Conservation (phyloP, 2,888 invertebrate genomes). For the Ellobium chinense region DNA sequence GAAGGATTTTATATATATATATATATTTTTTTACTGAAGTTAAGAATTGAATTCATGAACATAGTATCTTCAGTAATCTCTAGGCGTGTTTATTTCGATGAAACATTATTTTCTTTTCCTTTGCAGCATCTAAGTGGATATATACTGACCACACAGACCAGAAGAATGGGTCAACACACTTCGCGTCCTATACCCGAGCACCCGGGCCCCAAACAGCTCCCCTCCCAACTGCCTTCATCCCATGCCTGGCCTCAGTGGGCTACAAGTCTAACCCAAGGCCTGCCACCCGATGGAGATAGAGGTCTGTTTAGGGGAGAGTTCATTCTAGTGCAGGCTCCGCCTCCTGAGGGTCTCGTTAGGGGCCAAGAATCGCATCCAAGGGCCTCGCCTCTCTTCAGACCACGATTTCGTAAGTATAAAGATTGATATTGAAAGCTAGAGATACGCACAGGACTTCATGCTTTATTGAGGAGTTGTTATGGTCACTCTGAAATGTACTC, state of each 20-base stretch:
- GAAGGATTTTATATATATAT: too few species aligned
- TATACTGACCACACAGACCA: background rate
- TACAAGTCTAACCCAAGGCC: constrained; percentile 29
- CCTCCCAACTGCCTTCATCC: background rate
- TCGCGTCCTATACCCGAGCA: constrained; percentile 5
- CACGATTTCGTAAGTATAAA: constrained; percentile 24
- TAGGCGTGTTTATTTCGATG: too few species aligned
- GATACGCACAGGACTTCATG: too few species aligned
- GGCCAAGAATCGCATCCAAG: constrained; percentile 22
- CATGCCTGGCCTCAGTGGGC: constrained; percentile 44
- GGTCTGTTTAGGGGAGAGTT: constrained; percentile 43
- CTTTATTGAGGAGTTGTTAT: too few species aligned
- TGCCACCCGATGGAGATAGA: constrained; percentile 32
- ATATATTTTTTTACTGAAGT: too few species aligned
- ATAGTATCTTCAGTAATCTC: too few species aligned
- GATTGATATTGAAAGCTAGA: too few species aligned
- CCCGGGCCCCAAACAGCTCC: background rate
- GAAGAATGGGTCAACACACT: constrained; percentile 31
- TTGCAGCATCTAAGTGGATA: background rate
- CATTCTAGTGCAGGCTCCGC: constrained; percentile 36
- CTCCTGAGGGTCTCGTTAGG: background rate
- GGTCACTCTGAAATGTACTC: too few species aligned
- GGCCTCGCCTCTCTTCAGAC: constrained; percentile 5
- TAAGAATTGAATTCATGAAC: too few species aligned
- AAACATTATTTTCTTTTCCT: too few species aligned